Evolutionary conservation across 2,113 vertebrate species (phyloP).

Genomic region (Daphoenositta chrysoptera): DNA sequence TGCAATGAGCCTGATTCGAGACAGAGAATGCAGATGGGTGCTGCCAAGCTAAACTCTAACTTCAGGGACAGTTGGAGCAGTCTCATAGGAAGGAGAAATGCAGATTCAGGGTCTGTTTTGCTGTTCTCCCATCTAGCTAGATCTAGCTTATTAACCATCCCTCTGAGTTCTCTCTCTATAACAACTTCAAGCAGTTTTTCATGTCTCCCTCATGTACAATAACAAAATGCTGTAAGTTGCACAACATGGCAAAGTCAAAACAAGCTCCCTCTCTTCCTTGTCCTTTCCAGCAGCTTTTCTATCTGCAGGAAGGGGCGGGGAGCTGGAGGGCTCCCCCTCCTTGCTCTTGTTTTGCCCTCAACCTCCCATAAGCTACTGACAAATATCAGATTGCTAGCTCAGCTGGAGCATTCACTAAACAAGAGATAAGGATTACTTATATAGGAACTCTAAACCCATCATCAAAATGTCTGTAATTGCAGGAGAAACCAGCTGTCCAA

Average conservation of each 20-base stretch:
- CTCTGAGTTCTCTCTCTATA: neutral
- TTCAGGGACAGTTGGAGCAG: neutral
- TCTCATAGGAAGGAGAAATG: neutral
- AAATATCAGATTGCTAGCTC: slow-evolving; percentile 13
- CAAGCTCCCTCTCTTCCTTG: neutral
- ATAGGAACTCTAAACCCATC: slow-evolving; percentile 26
- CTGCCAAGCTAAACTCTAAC: neutral
- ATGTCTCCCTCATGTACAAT: neutral
- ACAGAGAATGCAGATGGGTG: neutral
- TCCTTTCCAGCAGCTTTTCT: neutral
- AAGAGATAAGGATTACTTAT: slow-evolving; percentile 40
- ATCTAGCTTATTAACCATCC: neutral
- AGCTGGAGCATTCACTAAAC: slow-evolving; percentile 34
- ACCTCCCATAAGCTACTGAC: neutral
- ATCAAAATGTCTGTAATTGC: slow-evolving; percentile 50
- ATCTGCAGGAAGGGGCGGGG: neutral
- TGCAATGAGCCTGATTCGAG: neutral
- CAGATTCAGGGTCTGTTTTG: neutral
- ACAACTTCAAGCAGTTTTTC: neutral
- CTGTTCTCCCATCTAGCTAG: neutral
- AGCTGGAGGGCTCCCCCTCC: neutral
- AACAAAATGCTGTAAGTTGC: neutral
- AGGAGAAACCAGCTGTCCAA: slow-evolving; percentile 42
- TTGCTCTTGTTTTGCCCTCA: neutral
- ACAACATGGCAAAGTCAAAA: neutral